phyloP scores from a whole-genome alignment of 30 jellyfish, hydroid and myxozoan species.

The Mastigias papua region DNA sequence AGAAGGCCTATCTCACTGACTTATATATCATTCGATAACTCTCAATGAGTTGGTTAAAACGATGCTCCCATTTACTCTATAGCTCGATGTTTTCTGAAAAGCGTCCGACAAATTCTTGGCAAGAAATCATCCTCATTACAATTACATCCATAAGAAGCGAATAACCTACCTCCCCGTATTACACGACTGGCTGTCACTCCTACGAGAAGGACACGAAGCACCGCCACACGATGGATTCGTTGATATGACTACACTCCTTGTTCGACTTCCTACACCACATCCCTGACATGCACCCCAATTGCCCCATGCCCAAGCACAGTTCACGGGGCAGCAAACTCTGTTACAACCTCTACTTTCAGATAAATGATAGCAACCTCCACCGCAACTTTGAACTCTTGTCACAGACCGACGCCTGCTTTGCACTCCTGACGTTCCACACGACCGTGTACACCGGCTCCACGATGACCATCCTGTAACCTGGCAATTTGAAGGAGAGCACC shows the following conservation, averaged over 20 bases:
- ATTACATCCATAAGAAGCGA: too few relatives aligned
- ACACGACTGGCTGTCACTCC: background rate
- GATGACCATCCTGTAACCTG: constrained; percentile 57
- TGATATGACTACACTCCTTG: constrained; percentile 49
- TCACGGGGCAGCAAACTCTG: constrained; percentile 82
- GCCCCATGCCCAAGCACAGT: constrained; percentile 76
- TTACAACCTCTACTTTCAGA: constrained; percentile 64
- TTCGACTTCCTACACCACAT: constrained; percentile 75
- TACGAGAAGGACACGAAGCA: background rate
- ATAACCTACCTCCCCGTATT: background rate
- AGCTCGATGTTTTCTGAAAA: too few relatives aligned
- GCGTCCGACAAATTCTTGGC: too few relatives aligned
- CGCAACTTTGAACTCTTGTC: constrained; percentile 54
- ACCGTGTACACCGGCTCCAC: constrained; percentile 39
- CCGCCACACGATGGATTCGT: constrained; percentile 74
- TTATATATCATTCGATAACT: too few relatives aligned
- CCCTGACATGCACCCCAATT: constrained; percentile 89
- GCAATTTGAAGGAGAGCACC: constrained; percentile 59
- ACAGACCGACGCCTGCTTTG: constrained; percentile 46
- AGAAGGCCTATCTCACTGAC: too few relatives aligned
- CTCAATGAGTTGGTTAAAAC: too few relatives aligned
- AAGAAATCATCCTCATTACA: too few relatives aligned
- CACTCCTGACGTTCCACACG: constrained; percentile 65
- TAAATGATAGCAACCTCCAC: constrained; percentile 66
- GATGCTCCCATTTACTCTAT: too few relatives aligned